Percentiles rank a stretch among this genome's conserved stretches.
These are phyloP conservation scores for Caenorhabditis parvicauda DNA, from an alignment of 2,888 invertebrate genomes.

Conservation along the genomic window DNA sequence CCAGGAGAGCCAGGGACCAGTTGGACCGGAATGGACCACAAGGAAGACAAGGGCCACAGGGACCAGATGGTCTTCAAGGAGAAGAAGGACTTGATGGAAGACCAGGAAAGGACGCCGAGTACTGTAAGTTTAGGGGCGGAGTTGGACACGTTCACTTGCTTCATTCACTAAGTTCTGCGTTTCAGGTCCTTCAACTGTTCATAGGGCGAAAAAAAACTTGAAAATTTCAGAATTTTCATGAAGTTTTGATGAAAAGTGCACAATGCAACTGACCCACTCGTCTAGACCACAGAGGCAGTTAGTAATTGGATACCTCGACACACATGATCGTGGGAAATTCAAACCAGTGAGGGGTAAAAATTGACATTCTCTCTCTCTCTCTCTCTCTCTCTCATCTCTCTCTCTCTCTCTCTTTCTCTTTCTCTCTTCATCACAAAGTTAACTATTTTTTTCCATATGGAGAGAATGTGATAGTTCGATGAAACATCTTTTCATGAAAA, in stretches of 20 bases:
- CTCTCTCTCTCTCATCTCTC: neutral
- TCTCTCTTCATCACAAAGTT: neutral
- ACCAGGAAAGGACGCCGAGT: conserved; percentile 59
- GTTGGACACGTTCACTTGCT: no score
- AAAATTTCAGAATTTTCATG: no score
- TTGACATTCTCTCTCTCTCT: neutral
- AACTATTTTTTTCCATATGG: neutral
- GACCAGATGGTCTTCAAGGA: conserved; percentile 44
- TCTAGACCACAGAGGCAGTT: no score
- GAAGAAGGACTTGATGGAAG: conserved; percentile 48
- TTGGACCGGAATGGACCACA: conserved; percentile 41
- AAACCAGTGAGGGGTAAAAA: no score
- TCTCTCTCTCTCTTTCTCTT: neutral
- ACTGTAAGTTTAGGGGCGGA: no score
- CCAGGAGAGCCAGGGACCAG: conserved; percentile 53
- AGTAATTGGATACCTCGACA: no score
- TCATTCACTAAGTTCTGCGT: no score
- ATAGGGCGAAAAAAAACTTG: no score
- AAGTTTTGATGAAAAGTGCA: no score
- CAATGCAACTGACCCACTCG: no score
- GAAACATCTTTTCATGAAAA: neutral
- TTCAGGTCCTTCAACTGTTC: no score
- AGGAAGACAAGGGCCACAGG: conserved; percentile 46
- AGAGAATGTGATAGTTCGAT: neutral
- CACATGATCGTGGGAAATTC: no score